Conservation (phyloP, 2,888 invertebrate genomes). For the Aphodius sticticus region DNA sequence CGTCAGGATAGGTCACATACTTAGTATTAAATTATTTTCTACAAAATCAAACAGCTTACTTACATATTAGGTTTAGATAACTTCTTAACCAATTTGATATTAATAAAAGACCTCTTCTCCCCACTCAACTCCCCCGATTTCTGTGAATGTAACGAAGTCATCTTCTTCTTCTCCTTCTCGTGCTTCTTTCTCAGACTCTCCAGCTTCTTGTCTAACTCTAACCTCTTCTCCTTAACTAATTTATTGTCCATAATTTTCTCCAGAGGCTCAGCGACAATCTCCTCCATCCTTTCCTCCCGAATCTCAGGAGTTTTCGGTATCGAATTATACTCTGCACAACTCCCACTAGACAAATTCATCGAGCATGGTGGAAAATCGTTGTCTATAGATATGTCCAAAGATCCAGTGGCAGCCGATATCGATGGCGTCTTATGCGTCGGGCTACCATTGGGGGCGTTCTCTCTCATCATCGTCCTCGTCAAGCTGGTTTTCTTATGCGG, state of each 20-base stretch:
- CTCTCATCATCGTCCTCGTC: constrained; percentile 42
- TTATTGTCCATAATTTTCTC: constrained; percentile 85
- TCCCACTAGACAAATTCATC: constrained; percentile 33
- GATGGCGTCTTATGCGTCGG: constrained; percentile 61
- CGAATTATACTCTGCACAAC: constrained; percentile 51
- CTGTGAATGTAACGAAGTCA: constrained; percentile 60
- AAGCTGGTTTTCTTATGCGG: constrained; percentile 44
- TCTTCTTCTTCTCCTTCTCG: constrained; percentile 71
- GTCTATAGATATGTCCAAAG: constrained; percentile 49
- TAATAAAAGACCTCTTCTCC: constrained; percentile 73
- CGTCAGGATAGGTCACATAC: no score
- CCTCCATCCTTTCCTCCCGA: constrained; percentile 62
- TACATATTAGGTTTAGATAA: constrained; percentile 63
- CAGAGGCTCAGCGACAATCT: constrained; percentile 78
- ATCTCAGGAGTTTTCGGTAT: constrained; percentile 51
- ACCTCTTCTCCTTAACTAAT: constrained; percentile 80
- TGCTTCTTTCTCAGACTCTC: constrained; percentile 83
- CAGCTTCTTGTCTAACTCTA: constrained; percentile 88
- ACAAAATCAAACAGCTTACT: constrained; percentile 13
- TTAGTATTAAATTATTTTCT: constrained; percentile 7
- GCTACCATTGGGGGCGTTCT: constrained; percentile 57
- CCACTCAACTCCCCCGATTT: constrained; percentile 62
- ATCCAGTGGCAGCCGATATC: constrained; percentile 46
- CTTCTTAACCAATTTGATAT: constrained; percentile 75
- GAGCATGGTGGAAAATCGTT: constrained; percentile 43